Percentiles rank a stretch among this genome's conserved stretches.
These are phyloP conservation scores for Echiichthys vipera DNA, from an alignment of 2,797 vertebrate genomes.

Conservation along the genomic window DNA sequence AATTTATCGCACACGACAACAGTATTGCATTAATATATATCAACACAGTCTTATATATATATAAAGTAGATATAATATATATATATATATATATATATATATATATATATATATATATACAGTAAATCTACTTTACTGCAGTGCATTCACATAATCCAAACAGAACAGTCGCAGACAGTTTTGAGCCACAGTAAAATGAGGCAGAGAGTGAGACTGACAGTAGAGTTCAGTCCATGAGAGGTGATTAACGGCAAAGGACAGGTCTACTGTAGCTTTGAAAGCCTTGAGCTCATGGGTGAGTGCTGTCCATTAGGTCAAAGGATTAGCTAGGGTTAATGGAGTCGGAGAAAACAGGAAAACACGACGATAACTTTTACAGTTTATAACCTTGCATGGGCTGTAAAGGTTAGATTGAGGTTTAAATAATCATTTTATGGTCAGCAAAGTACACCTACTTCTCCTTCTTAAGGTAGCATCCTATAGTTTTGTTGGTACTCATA, in stretches of 20 bases:
- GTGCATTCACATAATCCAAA: no score
- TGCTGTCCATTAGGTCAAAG: slow-evolving; percentile 73
- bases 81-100: no score
- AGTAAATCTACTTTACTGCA: no score
- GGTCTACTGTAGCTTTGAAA: slow-evolving; percentile 64
- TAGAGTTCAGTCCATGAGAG: slow-evolving; percentile 50
- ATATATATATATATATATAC: no score
- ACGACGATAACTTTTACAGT: slow-evolving; percentile 47
- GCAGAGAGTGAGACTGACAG: slow-evolving; percentile 4
- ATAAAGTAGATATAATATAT: no score
- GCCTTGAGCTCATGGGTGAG: slow-evolving; percentile 61
- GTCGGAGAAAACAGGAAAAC: slow-evolving; percentile 55
- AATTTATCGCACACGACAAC: no score
- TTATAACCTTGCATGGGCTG: neutral
- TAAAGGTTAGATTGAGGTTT: neutral
- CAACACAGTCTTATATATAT: no score
- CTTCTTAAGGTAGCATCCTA: neutral
- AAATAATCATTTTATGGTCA: slow-evolving; percentile 1
- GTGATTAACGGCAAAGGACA: slow-evolving; percentile 73
- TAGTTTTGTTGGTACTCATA: no score
- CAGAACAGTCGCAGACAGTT: neutral
- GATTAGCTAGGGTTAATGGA: slow-evolving; percentile 78
- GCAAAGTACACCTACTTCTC: neutral
- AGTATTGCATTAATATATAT: no score
- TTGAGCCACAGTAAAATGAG: neutral